Evolutionary conservation across 2,888 invertebrate genomes (phyloP).

Genomic region (Leptogaster cylindrica): DNA sequence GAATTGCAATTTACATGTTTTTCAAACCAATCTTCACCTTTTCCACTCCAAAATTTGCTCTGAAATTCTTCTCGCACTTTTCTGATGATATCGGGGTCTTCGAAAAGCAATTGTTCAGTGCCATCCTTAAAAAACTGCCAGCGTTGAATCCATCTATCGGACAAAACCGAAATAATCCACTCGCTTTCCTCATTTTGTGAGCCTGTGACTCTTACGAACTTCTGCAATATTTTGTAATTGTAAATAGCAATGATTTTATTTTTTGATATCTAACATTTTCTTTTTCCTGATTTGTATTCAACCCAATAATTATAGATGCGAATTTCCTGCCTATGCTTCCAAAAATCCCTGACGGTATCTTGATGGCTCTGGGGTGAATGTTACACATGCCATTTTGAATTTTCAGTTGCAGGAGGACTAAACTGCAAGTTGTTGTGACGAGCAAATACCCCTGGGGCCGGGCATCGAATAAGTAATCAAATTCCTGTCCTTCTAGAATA

Average conservation of each 20-base stretch:
- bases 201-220: slow-evolving; percentile 73
- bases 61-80: slow-evolving; percentile 75
- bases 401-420: slow-evolving; percentile 74
- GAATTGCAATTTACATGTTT: background rate
- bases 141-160: slow-evolving; percentile 81
- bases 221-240: slow-evolving; percentile 49
- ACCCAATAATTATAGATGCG: slow-evolving; percentile 60
- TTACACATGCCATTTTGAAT: slow-evolving; percentile 71
- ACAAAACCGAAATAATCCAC: slow-evolving; percentile 72
- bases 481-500: slow-evolving; percentile 88
- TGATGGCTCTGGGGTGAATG: slow-evolving; percentile 71
- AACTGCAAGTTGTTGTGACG: slow-evolving; percentile 89
- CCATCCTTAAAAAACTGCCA: slow-evolving; percentile 75
- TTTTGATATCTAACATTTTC: slow-evolving; percentile 57
- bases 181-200: slow-evolving; percentile 60
- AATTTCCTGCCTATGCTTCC: slow-evolving; percentile 81
- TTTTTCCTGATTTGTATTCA: slow-evolving; percentile 57
- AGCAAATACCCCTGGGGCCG: slow-evolving; percentile 79
- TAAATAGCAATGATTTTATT: no score
- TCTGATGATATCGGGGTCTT: slow-evolving; percentile 73
- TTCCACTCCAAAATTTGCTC: slow-evolving; percentile 70
- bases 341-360: slow-evolving; percentile 81
- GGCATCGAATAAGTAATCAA: slow-evolving; percentile 74
- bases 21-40: slow-evolving; percentile 53
- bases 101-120: slow-evolving; percentile 73